These are phyloP conservation scores for Microctenopoma steveboyesi DNA, from an alignment of 2,797 vertebrate species.

Conservation along the genomic window DNA sequence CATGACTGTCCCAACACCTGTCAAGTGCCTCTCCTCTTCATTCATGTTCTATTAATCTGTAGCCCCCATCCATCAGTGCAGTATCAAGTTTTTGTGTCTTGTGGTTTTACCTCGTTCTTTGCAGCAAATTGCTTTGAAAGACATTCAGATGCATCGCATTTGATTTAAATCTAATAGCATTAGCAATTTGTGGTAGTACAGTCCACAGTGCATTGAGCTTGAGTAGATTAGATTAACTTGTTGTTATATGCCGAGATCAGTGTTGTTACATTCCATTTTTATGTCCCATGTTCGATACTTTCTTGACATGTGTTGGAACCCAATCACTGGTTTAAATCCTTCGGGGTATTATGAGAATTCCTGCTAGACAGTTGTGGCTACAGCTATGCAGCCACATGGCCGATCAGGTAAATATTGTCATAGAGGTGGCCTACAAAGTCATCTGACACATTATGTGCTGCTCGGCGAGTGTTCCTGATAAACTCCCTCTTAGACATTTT, in stretches of 20 bases:
- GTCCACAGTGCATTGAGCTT: constrained; percentile 11
- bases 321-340: constrained; percentile 40
- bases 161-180: constrained; percentile 19
- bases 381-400: constrained; percentile 94
- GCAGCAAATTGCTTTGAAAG: constrained; percentile 14
- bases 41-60: constrained; percentile 36
- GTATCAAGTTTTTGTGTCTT: constrained; percentile 40
- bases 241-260: constrained; percentile 14
- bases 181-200: constrained; percentile 35
- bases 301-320: constrained; percentile 23
- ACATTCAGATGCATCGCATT: constrained; percentile 16
- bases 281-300: constrained; percentile 4
- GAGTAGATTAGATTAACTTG: constrained; percentile 1
- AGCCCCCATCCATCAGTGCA: constrained; percentile 63
- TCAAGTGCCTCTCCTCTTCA: constrained; percentile 7
- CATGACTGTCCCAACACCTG: constrained; percentile 1
- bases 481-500: constrained; percentile 99
- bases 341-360: constrained; percentile 53
- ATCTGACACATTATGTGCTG: constrained; percentile 97
- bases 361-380: constrained; percentile 14
- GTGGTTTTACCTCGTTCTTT: constrained; percentile 27
- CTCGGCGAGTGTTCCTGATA: constrained; percentile 96
- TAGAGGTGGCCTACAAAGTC: constrained; percentile 99
- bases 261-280: constrained; percentile 24
- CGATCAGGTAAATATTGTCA: constrained; percentile 99